Evolutionary conservation across 2,888 invertebrate species (phyloP).

Genomic region (Lithosia quadra): DNA sequence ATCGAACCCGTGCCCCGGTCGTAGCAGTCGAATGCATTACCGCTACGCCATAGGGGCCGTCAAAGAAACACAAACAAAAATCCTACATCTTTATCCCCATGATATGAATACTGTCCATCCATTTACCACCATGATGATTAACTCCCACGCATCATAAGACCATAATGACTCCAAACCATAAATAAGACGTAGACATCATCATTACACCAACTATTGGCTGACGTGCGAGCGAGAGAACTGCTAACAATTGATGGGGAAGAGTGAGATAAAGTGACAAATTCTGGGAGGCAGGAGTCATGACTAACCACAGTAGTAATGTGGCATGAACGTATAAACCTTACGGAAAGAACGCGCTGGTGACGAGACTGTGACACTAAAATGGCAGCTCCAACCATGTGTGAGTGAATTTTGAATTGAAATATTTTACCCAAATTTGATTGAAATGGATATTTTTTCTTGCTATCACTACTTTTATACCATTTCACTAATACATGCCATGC

Average conservation of each 20-base stretch:
- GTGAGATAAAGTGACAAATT: not conserved
- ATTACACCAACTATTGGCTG: constrained; percentile 12
- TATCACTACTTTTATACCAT: too few species aligned
- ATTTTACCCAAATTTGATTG: too few species aligned
- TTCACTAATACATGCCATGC: too few species aligned
- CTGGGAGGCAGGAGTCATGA: constrained; percentile 19
- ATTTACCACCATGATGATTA: constrained; percentile 3
- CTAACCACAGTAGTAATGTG: constrained; percentile 35
- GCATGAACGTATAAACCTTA: too few species aligned
- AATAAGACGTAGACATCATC: constrained; percentile 26
- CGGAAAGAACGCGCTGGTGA: too few species aligned
- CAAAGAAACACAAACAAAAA: not conserved
- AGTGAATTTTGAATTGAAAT: too few species aligned
- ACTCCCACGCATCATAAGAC: not conserved
- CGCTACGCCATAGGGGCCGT: too few species aligned
- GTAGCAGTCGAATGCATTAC: too few species aligned
- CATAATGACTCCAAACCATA: constrained; percentile 25
- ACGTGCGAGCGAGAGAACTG: not conserved
- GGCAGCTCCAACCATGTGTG: too few species aligned
- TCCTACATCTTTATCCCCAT: not conserved
- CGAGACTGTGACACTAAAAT: too few species aligned
- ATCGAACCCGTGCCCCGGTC: too few species aligned
- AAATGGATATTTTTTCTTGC: too few species aligned
- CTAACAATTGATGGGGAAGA: constrained; percentile 1
- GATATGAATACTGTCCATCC: constrained; percentile 1